Percentiles rank a stretch among this genome's conserved stretches.
These are phyloP conservation scores for Saccostrea cuccullata DNA, from an alignment of 1,140 invertebrate genomes.

Conservation along the genomic window DNA sequence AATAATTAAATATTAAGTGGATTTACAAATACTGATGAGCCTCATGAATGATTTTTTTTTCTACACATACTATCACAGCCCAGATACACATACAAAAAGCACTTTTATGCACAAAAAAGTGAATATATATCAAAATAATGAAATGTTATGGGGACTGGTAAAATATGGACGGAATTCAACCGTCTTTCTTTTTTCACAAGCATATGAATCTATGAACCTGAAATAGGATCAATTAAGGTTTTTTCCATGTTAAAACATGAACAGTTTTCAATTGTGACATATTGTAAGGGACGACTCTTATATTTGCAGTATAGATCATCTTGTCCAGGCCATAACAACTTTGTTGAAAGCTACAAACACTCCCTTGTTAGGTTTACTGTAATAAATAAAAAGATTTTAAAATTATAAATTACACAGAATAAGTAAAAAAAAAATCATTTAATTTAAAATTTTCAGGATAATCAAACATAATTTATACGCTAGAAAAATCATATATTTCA, in stretches of 20 bases:
- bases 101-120: not conserved
- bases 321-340: conserved; percentile 77
- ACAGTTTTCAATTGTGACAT: not conserved
- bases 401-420: no score
- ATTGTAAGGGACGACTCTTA: not conserved
- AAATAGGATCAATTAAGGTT: not conserved
- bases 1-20: not conserved
- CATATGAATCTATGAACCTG: not conserved
- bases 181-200: not conserved
- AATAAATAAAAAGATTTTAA: conserved; percentile 53
- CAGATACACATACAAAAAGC: not conserved
- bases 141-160: not conserved
- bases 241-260: not conserved
- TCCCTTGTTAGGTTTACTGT: conserved; percentile 78
- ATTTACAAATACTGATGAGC: not conserved
- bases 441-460: no score
- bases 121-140: not conserved
- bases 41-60: not conserved
- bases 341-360: conserved; percentile 79
- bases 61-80: not conserved
- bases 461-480: no score
- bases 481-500: no score
- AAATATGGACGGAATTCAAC: not conserved
- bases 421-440: no score
- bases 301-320: not conserved